These are phyloP conservation scores for Iguana delicatissima DNA, from an alignment of 2,797 vertebrate genomes.

Conservation along the genomic window DNA sequence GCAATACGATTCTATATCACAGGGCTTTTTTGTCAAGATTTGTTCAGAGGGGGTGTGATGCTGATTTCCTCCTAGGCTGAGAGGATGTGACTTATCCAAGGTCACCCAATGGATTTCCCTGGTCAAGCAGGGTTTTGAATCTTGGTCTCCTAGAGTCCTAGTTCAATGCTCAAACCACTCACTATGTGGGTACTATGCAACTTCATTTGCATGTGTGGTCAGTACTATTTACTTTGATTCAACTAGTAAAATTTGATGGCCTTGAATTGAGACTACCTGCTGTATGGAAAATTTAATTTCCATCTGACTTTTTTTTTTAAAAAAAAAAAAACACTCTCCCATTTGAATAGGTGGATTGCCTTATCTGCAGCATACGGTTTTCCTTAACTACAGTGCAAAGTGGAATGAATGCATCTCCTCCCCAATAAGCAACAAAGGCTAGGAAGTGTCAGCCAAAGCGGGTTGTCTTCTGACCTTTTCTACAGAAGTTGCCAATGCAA, in stretches of 20 bases:
- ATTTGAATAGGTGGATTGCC: not conserved
- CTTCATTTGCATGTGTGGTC: not conserved
- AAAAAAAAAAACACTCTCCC: too few relatives aligned
- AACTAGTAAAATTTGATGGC: too few relatives aligned
- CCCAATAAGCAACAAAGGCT: not conserved
- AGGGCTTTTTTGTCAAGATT: too few relatives aligned
- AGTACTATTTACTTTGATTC: not conserved
- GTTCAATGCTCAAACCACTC: too few relatives aligned
- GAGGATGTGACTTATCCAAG: too few relatives aligned
- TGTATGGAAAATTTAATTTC: not conserved
- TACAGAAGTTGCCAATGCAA: not conserved
- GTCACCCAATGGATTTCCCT: too few relatives aligned
- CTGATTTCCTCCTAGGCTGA: too few relatives aligned
- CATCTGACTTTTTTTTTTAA: not conserved
- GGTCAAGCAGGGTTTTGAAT: too few relatives aligned
- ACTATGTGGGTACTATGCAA: not conserved
- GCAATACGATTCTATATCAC: too few relatives aligned
- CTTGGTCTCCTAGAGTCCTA: too few relatives aligned
- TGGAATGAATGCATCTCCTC: not conserved
- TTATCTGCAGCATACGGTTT: not conserved
- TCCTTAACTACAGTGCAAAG: not conserved
- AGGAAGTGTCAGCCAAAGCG: not conserved
- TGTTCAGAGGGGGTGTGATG: too few relatives aligned
- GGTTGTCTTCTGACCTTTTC: fast-evolving
- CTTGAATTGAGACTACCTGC: not conserved